Conservation (phyloP, 2,113 vertebrate genomes). For the Phalacrocorax pelagicus region DNA sequence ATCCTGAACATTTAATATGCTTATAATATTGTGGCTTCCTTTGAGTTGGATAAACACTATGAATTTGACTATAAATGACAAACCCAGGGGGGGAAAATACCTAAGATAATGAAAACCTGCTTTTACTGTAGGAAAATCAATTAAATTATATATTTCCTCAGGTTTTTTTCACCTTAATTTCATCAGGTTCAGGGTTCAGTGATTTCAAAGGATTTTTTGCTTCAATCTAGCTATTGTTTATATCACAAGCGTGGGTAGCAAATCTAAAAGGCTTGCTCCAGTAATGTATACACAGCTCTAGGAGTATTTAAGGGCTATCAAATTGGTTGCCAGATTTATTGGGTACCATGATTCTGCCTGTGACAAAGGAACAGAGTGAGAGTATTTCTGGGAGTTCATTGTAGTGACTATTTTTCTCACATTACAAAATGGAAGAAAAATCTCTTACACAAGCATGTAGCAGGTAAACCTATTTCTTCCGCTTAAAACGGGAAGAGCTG, state of each 20-base stretch:
- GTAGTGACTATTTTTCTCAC: not conserved
- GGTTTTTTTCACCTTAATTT: not conserved
- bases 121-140: conserved; percentile 10
- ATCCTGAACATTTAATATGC: not conserved
- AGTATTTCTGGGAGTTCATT: not conserved
- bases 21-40: not conserved
- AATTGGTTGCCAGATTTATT: not conserved
- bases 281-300: not conserved
- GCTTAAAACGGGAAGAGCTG: not conserved
- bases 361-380: not conserved
- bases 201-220: not conserved
- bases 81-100: not conserved
- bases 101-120: not conserved
- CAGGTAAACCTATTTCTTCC: not conserved
- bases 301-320: not conserved
- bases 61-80: conserved; percentile 11
- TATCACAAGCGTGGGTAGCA: not conserved
- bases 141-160: conserved; percentile 10
- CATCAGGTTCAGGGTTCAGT: not conserved
- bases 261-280: not conserved
- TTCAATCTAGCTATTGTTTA: not conserved
- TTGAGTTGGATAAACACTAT: not conserved
- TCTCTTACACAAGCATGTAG: not conserved
- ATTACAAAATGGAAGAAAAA: conserved; percentile 1
- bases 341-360: not conserved